Percentiles rank a stretch among this genome's conserved stretches.
These are phyloP conservation scores for Ptychoptera contaminata DNA, from an alignment of 2,888 invertebrate genomes.

Conservation along the genomic window DNA sequence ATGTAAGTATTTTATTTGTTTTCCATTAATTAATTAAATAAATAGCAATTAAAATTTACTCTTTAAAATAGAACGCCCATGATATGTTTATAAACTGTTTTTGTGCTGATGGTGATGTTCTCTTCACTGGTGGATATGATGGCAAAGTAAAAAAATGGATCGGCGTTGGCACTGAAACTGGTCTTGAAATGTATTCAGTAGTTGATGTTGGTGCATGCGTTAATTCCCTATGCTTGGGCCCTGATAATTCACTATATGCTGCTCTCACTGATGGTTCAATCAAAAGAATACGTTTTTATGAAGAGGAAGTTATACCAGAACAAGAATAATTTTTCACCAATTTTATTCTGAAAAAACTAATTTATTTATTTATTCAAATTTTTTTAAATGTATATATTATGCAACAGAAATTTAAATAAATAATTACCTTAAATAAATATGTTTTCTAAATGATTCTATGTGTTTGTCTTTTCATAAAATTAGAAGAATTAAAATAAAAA, in stretches of 20 bases:
- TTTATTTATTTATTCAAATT: too few species aligned
- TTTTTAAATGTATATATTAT: too few species aligned
- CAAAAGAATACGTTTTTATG: too few species aligned
- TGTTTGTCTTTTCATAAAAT: too few species aligned
- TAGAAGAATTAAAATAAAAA: too few species aligned
- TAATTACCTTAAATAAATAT: too few species aligned
- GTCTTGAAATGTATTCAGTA: constrained; percentile 20
- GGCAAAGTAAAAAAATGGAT: constrained; percentile 28
- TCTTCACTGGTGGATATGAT: constrained; percentile 29
- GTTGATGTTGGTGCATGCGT: constrained; percentile 23
- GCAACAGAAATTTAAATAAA: too few species aligned
- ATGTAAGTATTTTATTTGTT: constrained; percentile 5
- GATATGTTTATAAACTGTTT: constrained; percentile 28
- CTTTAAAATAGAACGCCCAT: constrained; percentile 22
- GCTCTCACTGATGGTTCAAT: constrained; percentile 13
- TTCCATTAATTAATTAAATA: not conserved
- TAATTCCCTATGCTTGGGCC: constrained; percentile 21
- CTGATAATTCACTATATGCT: constrained; percentile 16
- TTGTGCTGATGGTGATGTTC: constrained; percentile 18
- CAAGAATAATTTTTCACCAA: too few species aligned
- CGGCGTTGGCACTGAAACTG: constrained; percentile 14
- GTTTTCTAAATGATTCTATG: too few species aligned
- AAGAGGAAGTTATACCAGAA: too few species aligned
- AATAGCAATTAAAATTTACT: not conserved
- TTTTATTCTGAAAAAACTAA: too few species aligned